Evolutionary conservation across 2,888 invertebrate species (phyloP).

Genomic region (Drosophila setosimentum): DNA sequence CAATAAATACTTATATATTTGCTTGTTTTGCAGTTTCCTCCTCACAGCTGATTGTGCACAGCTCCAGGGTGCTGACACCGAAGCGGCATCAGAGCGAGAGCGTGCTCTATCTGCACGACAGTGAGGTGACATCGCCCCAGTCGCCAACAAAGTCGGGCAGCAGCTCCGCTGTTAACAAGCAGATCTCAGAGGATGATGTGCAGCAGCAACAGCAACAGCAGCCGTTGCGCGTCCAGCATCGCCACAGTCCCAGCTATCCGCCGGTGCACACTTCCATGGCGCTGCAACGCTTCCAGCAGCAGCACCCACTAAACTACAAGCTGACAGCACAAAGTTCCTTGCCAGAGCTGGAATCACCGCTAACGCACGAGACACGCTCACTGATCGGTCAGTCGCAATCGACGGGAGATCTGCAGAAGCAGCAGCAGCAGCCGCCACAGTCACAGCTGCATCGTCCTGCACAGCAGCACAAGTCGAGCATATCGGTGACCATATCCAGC

Average conservation of each 20-base stretch:
- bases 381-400: slow-evolving; percentile 63
- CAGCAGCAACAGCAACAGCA: slow-evolving; percentile 28
- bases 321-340: slow-evolving; percentile 75
- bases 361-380: slow-evolving; percentile 32
- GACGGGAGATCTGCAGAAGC: slow-evolving; percentile 71
- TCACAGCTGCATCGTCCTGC: slow-evolving; percentile 46
- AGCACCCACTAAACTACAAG: slow-evolving; percentile 43
- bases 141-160: slow-evolving; percentile 35
- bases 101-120: slow-evolving; percentile 89
- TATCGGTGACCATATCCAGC: slow-evolving; percentile 82
- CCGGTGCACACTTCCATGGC: slow-evolving; percentile 78
- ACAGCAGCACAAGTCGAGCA: slow-evolving; percentile 80
- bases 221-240: slow-evolving; percentile 71
- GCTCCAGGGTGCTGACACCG: slow-evolving; percentile 91
- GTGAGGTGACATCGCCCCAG: slow-evolving; percentile 71
- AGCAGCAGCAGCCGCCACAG: slow-evolving; percentile 40
- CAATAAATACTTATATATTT: slow-evolving; percentile 6
- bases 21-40: slow-evolving; percentile 83
- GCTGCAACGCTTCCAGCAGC: slow-evolving; percentile 76
- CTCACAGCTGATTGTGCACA: slow-evolving; percentile 90
- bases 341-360: slow-evolving; percentile 56
- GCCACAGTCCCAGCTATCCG: slow-evolving; percentile 83
- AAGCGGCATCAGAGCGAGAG: slow-evolving; percentile 92
- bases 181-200: slow-evolving; percentile 61
- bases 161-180: slow-evolving; percentile 24